A percentile compares a stretch with the other conserved stretches of the same genome.
Conservation (phyloP, 2,113 vertebrate species). For the Macrotus californicus region DNA sequence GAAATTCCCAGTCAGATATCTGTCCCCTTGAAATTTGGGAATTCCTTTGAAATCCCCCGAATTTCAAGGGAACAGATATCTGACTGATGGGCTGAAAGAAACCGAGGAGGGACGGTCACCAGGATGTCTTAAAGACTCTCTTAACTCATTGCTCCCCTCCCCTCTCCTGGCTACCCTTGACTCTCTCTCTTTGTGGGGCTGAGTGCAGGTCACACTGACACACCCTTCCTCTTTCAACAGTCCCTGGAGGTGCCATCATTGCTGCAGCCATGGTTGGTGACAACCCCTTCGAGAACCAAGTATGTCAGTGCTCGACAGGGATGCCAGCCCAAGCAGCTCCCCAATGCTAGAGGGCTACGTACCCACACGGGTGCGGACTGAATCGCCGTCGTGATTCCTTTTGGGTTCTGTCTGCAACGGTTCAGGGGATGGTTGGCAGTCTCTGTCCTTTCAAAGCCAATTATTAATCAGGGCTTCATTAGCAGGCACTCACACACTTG, state of each 20-base stretch:
- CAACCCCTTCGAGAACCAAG: not conserved
- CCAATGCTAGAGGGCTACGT: not conserved
- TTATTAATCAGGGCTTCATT: conserved; percentile 59
- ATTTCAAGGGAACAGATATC: not conserved
- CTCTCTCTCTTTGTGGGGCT: not conserved
- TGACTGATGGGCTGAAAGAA: not conserved
- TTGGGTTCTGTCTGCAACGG: not conserved
- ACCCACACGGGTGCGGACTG: not conserved
- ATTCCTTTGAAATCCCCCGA: too few species aligned
- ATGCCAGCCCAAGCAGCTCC: not conserved
- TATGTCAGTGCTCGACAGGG: not conserved
- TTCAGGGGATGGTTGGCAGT: not conserved
- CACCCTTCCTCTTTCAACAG: not conserved
- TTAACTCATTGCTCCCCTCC: too few species aligned
- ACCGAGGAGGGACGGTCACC: not conserved
- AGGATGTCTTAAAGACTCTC: not conserved
- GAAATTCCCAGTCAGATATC: not conserved
- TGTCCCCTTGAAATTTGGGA: too few species aligned
- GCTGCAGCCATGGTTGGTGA: not conserved
- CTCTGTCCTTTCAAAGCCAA: conserved; percentile 43
- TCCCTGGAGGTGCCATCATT: not conserved
- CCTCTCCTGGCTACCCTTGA: not conserved
- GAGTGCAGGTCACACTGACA: accelerated
- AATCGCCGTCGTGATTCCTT: not conserved
- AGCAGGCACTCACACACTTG: conserved; percentile 52